Conservation (phyloP, 2,888 invertebrate genomes). For the Perithous albicinctus region DNA sequence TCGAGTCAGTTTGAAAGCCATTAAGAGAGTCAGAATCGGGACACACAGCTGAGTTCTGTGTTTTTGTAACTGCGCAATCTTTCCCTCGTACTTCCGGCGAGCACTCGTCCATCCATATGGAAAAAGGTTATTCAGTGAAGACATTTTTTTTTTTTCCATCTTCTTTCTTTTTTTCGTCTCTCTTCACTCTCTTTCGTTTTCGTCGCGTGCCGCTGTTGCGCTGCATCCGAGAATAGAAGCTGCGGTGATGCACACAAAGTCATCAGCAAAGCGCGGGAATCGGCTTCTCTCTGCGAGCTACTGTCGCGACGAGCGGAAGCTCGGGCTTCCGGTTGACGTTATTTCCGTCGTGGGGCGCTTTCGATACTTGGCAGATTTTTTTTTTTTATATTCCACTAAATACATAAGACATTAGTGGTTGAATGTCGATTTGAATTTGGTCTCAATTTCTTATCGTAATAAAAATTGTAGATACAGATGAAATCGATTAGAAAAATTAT, state of each 20-base stretch:
- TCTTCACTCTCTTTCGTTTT: slow-evolving; percentile 1
- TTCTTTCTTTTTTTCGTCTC: too few species aligned
- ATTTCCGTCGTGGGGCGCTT: slow-evolving; percentile 60
- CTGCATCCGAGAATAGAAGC: slow-evolving; percentile 66
- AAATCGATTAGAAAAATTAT: too few species aligned
- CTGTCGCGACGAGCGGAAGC: slow-evolving; percentile 66
- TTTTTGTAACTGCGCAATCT: slow-evolving; percentile 35
- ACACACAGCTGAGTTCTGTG: slow-evolving; percentile 25
- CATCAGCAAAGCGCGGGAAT: slow-evolving; percentile 25
- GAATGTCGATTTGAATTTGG: too few species aligned
- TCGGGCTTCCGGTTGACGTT: slow-evolving; percentile 66
- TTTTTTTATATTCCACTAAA: too few species aligned
- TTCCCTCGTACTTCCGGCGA: slow-evolving; percentile 32
- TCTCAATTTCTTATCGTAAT: too few species aligned
- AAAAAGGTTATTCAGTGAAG: background rate
- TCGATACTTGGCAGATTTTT: slow-evolving; percentile 16
- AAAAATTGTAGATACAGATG: too few species aligned
- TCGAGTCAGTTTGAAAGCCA: background rate
- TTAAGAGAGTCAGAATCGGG: background rate
- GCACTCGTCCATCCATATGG: too few species aligned
- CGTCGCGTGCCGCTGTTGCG: slow-evolving; percentile 5
- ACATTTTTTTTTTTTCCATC: slow-evolving; percentile 25
- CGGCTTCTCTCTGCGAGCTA: slow-evolving; percentile 39
- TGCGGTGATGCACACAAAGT: slow-evolving; percentile 34
- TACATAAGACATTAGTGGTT: too few species aligned